Evolutionary conservation across 2,797 vertebrate species (phyloP).

Genomic region (Myotis pilosus): DNA sequence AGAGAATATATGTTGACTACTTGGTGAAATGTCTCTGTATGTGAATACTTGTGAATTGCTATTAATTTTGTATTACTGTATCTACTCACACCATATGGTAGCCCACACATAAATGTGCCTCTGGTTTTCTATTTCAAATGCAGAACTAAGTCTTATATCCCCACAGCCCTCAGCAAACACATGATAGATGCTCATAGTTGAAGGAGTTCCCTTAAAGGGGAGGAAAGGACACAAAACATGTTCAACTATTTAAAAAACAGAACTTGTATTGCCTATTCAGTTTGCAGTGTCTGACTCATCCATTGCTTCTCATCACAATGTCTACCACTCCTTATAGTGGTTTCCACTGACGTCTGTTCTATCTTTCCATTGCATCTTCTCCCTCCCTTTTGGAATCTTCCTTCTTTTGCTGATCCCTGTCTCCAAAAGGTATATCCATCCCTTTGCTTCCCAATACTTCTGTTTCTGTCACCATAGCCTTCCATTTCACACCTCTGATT

Average conservation of each 20-base stretch:
- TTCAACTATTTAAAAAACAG: background rate
- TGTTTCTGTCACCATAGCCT: background rate
- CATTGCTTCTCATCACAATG: background rate
- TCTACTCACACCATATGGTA: background rate
- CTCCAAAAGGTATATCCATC: background rate
- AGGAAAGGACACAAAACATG: background rate
- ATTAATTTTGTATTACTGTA: background rate
- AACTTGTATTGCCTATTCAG: background rate
- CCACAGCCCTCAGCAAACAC: background rate
- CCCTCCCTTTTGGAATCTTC: background rate
- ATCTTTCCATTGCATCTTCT: background rate
- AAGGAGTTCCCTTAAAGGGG: background rate
- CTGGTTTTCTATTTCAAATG: conserved; percentile 5
- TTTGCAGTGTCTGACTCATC: background rate
- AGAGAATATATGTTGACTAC: background rate
- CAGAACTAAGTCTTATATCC: background rate
- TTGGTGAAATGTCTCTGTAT: background rate
- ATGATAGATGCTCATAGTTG: background rate
- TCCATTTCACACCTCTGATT: background rate
- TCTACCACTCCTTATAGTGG: background rate
- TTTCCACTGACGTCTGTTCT: background rate
- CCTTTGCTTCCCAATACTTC: background rate
- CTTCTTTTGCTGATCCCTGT: background rate
- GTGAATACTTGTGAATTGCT: conserved; percentile 1
- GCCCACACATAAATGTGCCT: background rate